Evolutionary conservation across 92 coral and sea anemone species (phyloP).

Genomic region (Bergia puertoricense): DNA sequence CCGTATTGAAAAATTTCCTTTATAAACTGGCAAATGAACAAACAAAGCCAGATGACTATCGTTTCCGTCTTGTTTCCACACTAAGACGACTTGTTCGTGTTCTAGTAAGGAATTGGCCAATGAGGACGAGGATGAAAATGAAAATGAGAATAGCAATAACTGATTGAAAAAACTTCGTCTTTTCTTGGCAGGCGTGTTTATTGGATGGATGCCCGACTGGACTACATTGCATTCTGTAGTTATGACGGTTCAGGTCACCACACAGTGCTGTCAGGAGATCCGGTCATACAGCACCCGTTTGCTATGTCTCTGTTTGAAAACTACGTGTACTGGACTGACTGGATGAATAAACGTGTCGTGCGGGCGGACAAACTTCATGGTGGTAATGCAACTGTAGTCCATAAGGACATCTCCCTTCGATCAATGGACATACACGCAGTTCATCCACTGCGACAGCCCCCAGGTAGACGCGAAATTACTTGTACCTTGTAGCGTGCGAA

Average conservation of each 20-base stretch:
- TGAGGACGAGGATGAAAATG: no score
- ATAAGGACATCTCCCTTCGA: conserved; percentile 34
- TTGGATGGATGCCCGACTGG: conserved; percentile 86
- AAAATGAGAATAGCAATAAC: not conserved
- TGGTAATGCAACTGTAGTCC: conserved; percentile 54
- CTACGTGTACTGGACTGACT: conserved; percentile 86
- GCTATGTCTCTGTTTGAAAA: conserved; percentile 82
- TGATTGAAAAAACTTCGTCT: no score
- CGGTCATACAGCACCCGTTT: conserved; percentile 69
- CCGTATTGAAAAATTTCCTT: no score
- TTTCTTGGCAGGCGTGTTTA: conserved; percentile 75
- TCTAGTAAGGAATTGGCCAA: no score
- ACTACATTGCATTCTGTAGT: conserved; percentile 76
- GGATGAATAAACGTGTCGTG: conserved; percentile 58
- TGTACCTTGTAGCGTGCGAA: not conserved
- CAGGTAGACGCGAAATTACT: conserved; percentile 56
- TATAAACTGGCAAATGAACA: no score
- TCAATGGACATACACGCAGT: conserved; percentile 89
- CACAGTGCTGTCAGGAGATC: conserved; percentile 54
- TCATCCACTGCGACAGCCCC: conserved; percentile 90
- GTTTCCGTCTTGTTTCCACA: no score
- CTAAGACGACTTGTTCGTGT: no score
- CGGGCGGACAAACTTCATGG: conserved; percentile 74
- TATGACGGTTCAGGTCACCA: conserved; percentile 80
- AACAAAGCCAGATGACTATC: no score